Percentiles rank a stretch among this genome's conserved stretches.
phyloP scores from a whole-genome alignment of 1,140 invertebrate genomes.

The Drosophila guanche region DNA sequence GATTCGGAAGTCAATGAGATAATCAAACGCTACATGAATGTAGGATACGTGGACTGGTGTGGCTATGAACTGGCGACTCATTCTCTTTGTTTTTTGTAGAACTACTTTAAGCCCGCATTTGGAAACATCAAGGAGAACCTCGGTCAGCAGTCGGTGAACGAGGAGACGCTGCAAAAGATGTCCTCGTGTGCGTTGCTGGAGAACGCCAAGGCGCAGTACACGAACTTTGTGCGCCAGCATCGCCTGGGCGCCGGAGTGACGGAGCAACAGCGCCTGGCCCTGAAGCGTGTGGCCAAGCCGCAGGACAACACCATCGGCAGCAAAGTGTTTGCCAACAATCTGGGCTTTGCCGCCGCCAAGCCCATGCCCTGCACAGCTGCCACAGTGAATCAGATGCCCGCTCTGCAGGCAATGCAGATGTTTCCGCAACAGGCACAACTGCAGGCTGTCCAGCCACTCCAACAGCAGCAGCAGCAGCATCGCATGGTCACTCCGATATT shows the following conservation, averaged over 20 bases:
- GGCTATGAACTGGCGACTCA: neutral
- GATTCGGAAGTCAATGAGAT: slow-evolving; percentile 87
- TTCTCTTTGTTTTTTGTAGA: slow-evolving; percentile 36
- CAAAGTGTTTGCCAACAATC: slow-evolving; percentile 46
- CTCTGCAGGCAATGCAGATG: neutral
- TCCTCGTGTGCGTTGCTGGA: slow-evolving; percentile 75
- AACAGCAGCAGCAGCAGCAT: slow-evolving; percentile 30
- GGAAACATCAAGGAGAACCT: slow-evolving; percentile 81
- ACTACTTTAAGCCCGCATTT: slow-evolving; percentile 80
- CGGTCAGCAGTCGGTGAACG: slow-evolving; percentile 71
- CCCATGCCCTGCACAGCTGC: slow-evolving; percentile 51
- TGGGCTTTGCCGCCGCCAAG: slow-evolving; percentile 42
- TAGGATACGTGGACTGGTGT: slow-evolving; percentile 33
- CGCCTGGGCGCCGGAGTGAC: slow-evolving; percentile 24
- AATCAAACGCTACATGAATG: slow-evolving; percentile 86
- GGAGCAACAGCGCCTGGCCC: slow-evolving; percentile 55
- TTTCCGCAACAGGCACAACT: slow-evolving; percentile 22
- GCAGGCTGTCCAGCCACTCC: slow-evolving; percentile 7
- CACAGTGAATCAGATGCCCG: slow-evolving; percentile 24
- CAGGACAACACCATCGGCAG: slow-evolving; percentile 31
- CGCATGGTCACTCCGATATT: slow-evolving; percentile 42
- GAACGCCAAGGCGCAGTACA: slow-evolving; percentile 81
- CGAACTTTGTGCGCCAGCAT: slow-evolving; percentile 66
- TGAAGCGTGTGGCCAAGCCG: slow-evolving; percentile 64
- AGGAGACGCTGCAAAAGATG: slow-evolving; percentile 80